Base-by-base conservation (phyloP, 2,113 vertebrate species). In the Pygoscelis antarcticus region DNA sequence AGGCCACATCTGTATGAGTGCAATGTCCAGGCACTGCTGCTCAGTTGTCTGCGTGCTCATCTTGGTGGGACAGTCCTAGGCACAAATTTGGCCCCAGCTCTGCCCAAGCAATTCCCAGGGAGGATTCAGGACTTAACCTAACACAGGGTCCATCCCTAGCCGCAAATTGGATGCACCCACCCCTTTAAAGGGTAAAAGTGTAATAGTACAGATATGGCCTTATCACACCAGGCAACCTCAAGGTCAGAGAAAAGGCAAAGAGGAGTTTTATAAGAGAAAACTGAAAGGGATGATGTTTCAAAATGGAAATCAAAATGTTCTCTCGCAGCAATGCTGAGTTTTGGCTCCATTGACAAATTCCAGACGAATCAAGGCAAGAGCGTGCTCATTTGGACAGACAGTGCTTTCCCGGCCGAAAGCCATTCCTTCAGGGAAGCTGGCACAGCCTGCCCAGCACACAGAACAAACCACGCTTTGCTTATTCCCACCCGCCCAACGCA, bases 341-440 rank as follows among this genome's bases (percentile, higher is more conserved):
- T 94, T 91, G 74, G 29, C 65, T 94, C 81, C 47, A 69, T 79
- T 87, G 66, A 90, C 29, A 71, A 90, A 90, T 82, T 87, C 74
- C 84, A 82, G 70, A 27, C 11, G 8, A 75, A 95, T 87, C 84
- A 78, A 87, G 81, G 77, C 84, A 78, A 81, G 84, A 93, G 46
- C 0, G 0, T 57, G 65, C 55, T 93, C 87, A 87, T 90, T 95
- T 55, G 70, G 69, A 82, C 29, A 62, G 92, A 36, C 65, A 87
- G 84, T 11, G 32, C 49, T 78, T 65, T 61, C 46, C 46, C 7
- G 7, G 83, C 68, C 16, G 6, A 86, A 71, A 87, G 75, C 91
- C 89, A 54, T 93, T 89, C 81, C 90, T 90, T 75, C 81, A 51
- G 90, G 87, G 81, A 62, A 71, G 69, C 72, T 90, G 94, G 78